Evolutionary conservation across 2,888 invertebrate species (phyloP).

Genomic region (Agrilus mali): DNA sequence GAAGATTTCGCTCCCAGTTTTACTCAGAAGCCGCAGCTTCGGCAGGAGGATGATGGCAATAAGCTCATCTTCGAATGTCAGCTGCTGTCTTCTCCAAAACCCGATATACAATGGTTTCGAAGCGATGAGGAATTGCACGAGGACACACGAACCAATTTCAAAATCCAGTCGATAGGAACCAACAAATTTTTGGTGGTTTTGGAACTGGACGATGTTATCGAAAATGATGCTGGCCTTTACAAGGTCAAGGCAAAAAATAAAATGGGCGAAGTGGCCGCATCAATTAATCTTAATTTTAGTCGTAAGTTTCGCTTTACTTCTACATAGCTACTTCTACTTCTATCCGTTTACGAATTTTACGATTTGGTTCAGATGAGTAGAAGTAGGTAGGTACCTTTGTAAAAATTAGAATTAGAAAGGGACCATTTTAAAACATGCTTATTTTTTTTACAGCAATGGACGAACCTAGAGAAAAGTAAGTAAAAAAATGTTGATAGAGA

Average conservation of each 20-base stretch:
- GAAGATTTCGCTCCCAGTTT: constrained; percentile 98
- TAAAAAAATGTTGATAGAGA: constrained; percentile 20
- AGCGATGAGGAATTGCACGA: constrained; percentile 75
- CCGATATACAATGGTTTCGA: constrained; percentile 85
- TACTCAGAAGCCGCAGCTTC: constrained; percentile 92
- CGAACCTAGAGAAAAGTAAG: constrained; percentile 92
- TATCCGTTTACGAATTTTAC: too few relatives aligned
- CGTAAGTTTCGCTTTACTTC: constrained; percentile 57
- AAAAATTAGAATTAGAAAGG: not conserved
- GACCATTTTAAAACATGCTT: constrained; percentile 10
- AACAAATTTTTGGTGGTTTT: constrained; percentile 86
- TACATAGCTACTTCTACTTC: too few relatives aligned
- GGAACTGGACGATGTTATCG: constrained; percentile 90
- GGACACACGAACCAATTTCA: constrained; percentile 77
- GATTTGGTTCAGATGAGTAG: too few relatives aligned
- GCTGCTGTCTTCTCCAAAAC: constrained; percentile 74
- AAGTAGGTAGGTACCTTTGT: not conserved
- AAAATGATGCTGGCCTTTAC: constrained; percentile 91
- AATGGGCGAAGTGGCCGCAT: constrained; percentile 94
- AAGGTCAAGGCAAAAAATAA: constrained; percentile 94
- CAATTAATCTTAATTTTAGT: constrained; percentile 94
- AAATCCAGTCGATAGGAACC: constrained; percentile 71
- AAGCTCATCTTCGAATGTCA: constrained; percentile 91
- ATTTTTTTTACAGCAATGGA: constrained; percentile 73
- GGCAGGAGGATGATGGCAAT: constrained; percentile 94